These are phyloP conservation scores for Centruroides vittatus DNA, from an alignment of 1,140 invertebrate genomes.

Conservation along the genomic window DNA sequence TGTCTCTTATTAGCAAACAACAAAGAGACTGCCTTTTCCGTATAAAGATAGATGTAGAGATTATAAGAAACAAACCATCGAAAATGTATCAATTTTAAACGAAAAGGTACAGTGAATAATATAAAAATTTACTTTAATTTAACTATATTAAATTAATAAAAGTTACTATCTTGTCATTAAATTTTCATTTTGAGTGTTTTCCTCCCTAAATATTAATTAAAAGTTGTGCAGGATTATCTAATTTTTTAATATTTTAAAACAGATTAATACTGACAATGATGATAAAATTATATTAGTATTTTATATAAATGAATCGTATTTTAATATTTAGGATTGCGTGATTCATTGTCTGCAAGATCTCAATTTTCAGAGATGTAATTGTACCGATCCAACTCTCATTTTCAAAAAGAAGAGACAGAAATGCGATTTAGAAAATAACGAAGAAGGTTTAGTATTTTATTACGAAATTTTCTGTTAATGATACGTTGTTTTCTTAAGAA, in stretches of 20 bases:
- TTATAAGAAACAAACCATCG: neutral
- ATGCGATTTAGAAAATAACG: neutral
- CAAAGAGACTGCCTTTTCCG: neutral
- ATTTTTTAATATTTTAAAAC: too few species aligned
- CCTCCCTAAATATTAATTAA: too few species aligned
- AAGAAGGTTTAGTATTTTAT: neutral
- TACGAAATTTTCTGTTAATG: too few species aligned
- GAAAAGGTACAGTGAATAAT: neutral
- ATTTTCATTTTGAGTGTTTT: too few species aligned
- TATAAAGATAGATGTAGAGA: slow-evolving; percentile 1
- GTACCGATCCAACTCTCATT: neutral
- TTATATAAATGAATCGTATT: too few species aligned
- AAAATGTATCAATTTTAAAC: neutral
- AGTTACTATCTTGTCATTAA: too few species aligned
- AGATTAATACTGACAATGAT: too few species aligned
- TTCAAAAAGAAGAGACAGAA: neutral
- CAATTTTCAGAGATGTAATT: neutral
- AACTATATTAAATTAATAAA: too few species aligned
- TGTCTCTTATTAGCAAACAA: too few species aligned
- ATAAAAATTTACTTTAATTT: neutral
- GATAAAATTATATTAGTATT: too few species aligned
- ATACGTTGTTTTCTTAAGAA: too few species aligned
- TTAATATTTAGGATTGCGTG: neutral
- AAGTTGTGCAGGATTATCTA: too few species aligned
- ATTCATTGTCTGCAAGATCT: neutral